Percentiles rank a stretch among this genome's conserved stretches.
These are phyloP conservation scores for Synaphobranchus kaupii DNA, from an alignment of 2,797 vertebrate genomes.

Conservation along the genomic window DNA sequence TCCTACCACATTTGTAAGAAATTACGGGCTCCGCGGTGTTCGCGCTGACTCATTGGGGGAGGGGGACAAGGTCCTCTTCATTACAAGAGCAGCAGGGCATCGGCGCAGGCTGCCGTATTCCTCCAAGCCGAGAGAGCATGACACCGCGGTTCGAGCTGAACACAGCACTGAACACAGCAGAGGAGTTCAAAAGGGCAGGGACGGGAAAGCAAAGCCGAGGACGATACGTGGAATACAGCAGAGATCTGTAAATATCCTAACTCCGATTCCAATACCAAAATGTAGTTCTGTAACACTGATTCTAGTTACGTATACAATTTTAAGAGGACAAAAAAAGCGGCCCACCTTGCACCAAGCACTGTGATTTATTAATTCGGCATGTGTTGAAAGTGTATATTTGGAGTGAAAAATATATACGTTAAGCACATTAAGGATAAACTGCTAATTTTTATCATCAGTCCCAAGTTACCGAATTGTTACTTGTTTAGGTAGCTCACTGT, in stretches of 20 bases:
- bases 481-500: constrained; percentile 43
- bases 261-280: not conserved
- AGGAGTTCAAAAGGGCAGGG: not conserved
- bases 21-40: constrained; percentile 19
- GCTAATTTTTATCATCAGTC: constrained; percentile 24
- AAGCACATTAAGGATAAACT: constrained; percentile 8
- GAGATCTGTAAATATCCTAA: not conserved
- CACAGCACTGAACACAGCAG: not conserved
- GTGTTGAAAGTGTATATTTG: not conserved
- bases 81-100: constrained; percentile 49
- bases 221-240: not conserved
- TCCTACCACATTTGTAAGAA: constrained; percentile 37
- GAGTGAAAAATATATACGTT: not conserved
- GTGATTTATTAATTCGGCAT: not conserved
- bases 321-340: not conserved
- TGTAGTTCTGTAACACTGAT: not conserved
- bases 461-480: constrained; percentile 34
- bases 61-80: constrained; percentile 18
- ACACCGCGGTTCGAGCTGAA: not conserved
- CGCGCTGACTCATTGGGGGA: constrained; percentile 21
- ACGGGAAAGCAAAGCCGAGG: not conserved
- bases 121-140: too few relatives aligned
- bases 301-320: not conserved
- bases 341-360: not conserved
- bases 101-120: constrained; percentile 55